Base-by-base conservation (phyloP, 1,140 invertebrate species). In the Heliothis subflexa region DNA sequence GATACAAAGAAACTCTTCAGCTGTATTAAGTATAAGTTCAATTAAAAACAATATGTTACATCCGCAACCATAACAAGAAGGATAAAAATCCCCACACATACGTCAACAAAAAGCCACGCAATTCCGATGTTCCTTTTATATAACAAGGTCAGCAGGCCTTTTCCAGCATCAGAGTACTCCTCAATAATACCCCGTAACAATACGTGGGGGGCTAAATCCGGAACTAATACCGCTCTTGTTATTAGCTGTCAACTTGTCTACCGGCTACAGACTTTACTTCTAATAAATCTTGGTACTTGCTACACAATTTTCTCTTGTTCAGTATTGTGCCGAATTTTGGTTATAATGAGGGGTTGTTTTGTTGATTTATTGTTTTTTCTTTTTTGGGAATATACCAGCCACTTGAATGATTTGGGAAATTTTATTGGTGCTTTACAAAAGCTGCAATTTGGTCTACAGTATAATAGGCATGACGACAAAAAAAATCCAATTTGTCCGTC, bases 231-330 rank as follows among this genome's bases (percentile, higher is more conserved):
- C 62, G 40, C 64, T 33, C 52, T 59, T 70, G 62, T 78, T 68
- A 78, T 78, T 78, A 70, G 40, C 75, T 78, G 75, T 78, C 75
- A 78, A 78, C 75, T 78, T 78, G 75, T 78, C 75, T 70, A 70
- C 75, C 28, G 47, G 64, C 33, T n/a, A n/a, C 52, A 70, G 62
- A 55, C 61, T 78, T 77, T 49, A 50, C 50, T 78, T 57, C 64
- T 70, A 78, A 70, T 75, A 75, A 75, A 62, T 75, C 73, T 50
- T 45, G 40, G 47, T 52, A 64, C 73, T 50, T 45, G 40, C 18
- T 52, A 64, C 73, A 54, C 59, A 64, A 62, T 75, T 75, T 75
- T 61, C 73, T 52, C 12, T 25, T 21, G 9, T 13, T 52, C 18
- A 33, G 52, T 62, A 25, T 28, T 11, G 14, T 40, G 40, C 45